Base-by-base conservation (phyloP, 2,113 vertebrate genomes). In the Xenopus borealis region DNA sequence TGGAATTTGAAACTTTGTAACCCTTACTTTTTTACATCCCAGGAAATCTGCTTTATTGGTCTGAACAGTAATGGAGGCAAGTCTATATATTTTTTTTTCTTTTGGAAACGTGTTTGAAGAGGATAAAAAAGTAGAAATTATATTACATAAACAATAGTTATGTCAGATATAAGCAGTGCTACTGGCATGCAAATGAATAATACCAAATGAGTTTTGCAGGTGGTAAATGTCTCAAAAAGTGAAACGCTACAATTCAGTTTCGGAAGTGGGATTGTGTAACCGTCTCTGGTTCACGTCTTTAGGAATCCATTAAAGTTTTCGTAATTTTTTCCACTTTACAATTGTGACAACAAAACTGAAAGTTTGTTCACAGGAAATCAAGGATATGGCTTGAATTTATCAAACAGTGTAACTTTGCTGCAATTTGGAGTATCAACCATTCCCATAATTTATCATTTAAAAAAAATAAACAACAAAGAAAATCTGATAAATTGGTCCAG, bases 1-100 rank as follows among this genome's bases (percentile, higher is more conserved):
- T 81, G 78, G 73, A 72, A 67, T 78, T 66, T 82, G 53, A 62
- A n/a, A 55, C 40, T 20, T 16, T 20, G 14, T 65, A 75, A 81
- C 58, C 10, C 50, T 33, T 68, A 45, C 1, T 12, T 72, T 72
- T 33, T 55, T 59, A 58, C 78, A 64, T 33, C 45, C 55, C 67
- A 70, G 66, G 61, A 77, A 62, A 77, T 70, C 58, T 77, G 74
- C 50, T 70, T 57, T 53, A 27, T 14, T 46, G 23, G 17, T 44
- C 27, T 45, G 3, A 27, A 64, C 1, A 40, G 62, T 44, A 17
- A 27, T 19, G 59, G 50, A 5, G 12, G 40, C 13, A 23, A 72
- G 63, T 62, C 23, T 19, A 61, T 72, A 52, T 55, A n/a, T n/a
- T n/a, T 55, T 55, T 55, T n/a, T n/a, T 55, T n/a, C 17, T 13